Evolutionary conservation across 1,140 invertebrate genomes (phyloP), one percentile per base, ranked within the genome.

Genomic region (Sesamia nonagrioides): DNA sequence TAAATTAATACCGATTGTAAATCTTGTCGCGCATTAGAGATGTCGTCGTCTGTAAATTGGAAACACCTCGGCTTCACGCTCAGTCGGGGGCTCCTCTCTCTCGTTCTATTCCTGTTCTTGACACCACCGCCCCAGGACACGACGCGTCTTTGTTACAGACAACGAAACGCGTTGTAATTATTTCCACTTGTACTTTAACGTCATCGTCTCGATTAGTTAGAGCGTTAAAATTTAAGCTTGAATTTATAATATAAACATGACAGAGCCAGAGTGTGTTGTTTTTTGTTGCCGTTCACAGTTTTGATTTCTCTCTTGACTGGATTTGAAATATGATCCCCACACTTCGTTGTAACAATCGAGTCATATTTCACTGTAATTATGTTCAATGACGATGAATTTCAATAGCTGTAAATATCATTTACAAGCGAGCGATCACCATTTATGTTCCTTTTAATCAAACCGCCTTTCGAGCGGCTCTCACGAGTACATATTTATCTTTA

Each of bases 1-100:
- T 91, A 92, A 92, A 91, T 91, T 88, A 90, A 90, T 85, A 82
- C 83, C 74, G 80, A 86, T 86, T 89, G 87, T 92, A 91, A 92
- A 92, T 91, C 88, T 91, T 88, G 82, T 83, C 71, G 81, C 83
- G 82, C 84, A 82, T 85, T 86, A 86, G 85, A 84, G 68, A 87
- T 77, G 86, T 86, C 86, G 84, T 79, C 84, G 81, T 81, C 80
- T 73, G 84, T 91, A 90, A 91, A 92, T 92, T 91, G 88, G 86
- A 89, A 89, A 88, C 91, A 91, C 89, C 90, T 91, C 86, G 83
- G 58, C 82, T 85, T 83, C 77, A 77, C 79, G 76, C 83, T 76
- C 73, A 21, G 77, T 71, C 81, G 79, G 85, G 84, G 84, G 86
- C 78, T 82, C 73, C 80, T 73, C 40, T 61, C 80, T 73, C 40